These are phyloP conservation scores for Sycophila texana DNA, from an alignment of 2,888 invertebrate genomes.

Conservation along the genomic window DNA sequence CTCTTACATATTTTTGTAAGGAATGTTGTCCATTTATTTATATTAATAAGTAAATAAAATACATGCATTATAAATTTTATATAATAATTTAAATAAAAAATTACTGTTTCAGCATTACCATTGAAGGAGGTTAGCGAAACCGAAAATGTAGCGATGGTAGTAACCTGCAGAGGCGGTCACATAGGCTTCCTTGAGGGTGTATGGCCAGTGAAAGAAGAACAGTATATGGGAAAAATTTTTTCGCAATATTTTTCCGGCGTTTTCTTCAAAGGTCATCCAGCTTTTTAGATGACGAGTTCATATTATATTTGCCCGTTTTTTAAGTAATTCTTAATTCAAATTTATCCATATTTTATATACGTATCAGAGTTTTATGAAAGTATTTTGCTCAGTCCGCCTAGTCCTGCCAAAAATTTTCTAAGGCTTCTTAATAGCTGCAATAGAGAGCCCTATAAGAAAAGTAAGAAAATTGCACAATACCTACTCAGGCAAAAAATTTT, in stretches of 20 bases:
- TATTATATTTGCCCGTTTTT: not conserved
- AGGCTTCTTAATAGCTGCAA: no score
- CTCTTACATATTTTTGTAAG: no score
- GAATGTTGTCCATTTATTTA: no score
- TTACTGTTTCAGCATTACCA: conserved; percentile 80
- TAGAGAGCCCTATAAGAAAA: not conserved
- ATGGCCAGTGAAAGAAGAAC: conserved; percentile 80
- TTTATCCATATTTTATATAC: not conserved
- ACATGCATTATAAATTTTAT: no score
- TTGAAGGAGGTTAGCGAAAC: conserved; percentile 80
- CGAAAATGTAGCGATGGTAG: conserved; percentile 82
- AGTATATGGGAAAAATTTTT: conserved; percentile 81
- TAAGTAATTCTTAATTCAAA: not conserved
- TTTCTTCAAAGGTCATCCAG: conserved; percentile 70
- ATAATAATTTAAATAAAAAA: not conserved
- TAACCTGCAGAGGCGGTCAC: conserved; percentile 87
- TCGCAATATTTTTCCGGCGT: conserved; percentile 82
- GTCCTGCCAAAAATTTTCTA: conserved; percentile 33
- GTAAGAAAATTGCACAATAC: conserved; percentile 12
- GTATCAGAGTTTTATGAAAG: not conserved
- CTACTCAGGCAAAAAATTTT: not conserved
- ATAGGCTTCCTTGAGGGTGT: conserved; percentile 88
- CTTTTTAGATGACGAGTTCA: conserved; percentile 44
- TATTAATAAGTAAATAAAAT: conserved; percentile 76
- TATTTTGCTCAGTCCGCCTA: not conserved